Conservation (phyloP, 2,113 vertebrate species). For the Gallinago paraguaiae region DNA sequence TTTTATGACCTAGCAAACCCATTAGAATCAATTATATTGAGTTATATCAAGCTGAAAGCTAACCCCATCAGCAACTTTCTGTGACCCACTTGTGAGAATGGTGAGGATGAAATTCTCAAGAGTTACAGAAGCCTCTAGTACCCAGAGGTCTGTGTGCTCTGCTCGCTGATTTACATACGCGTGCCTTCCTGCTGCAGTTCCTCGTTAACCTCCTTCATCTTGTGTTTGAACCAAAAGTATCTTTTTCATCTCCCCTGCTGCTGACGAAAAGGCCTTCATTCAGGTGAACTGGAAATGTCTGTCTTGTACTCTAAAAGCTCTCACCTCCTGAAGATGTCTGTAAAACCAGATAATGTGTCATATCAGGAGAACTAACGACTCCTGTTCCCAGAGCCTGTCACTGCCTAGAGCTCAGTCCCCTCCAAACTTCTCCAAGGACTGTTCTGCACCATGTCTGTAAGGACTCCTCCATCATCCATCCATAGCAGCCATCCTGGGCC, state of each 20-base stretch:
- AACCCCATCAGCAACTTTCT: not conserved
- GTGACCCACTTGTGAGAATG: not conserved
- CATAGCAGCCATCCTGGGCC: not conserved
- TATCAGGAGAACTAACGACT: not conserved
- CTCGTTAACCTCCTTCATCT: not conserved
- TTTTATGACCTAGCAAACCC: not conserved
- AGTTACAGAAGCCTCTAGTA: not conserved
- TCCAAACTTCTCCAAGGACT: not conserved
- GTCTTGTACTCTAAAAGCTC: not conserved
- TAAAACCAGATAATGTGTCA: not conserved
- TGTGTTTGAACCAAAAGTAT: not conserved
- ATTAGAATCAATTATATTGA: constrained; percentile 29
- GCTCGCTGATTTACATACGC: not conserved
- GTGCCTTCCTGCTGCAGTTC: not conserved
- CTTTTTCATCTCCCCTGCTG: not conserved
- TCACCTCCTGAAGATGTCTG: not conserved
- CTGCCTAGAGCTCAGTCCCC: not conserved
- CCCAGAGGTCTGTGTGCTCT: not conserved
- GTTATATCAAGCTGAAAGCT: not conserved
- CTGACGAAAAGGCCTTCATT: not conserved
- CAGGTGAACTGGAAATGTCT: not conserved
- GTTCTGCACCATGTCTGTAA: not conserved
- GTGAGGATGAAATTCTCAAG: not conserved
- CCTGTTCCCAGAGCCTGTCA: not conserved
- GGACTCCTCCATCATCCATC: not conserved